phyloP scores from a whole-genome alignment of 2,888 invertebrate genomes.

The Podotricha telesiphe region DNA sequence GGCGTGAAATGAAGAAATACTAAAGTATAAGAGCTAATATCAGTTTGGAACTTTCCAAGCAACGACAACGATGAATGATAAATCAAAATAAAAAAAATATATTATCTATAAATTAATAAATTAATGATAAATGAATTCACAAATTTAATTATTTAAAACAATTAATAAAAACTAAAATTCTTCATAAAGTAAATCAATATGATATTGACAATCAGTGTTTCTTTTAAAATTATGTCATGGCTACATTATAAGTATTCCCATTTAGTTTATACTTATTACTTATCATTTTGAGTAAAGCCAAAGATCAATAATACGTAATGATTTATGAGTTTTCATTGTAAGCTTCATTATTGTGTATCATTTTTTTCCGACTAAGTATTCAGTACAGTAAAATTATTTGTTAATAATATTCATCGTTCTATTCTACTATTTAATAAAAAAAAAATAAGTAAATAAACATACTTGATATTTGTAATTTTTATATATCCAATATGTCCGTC shows the following conservation, averaged over 20 bases:
- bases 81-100: too few relatives aligned
- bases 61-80: too few relatives aligned
- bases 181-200: not conserved
- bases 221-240: constrained; percentile 6
- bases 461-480: too few relatives aligned
- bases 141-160: not conserved
- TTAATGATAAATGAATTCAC: too few relatives aligned
- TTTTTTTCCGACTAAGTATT: not conserved
- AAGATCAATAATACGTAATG: constrained; percentile 29
- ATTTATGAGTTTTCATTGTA: not conserved
- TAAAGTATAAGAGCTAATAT: too few relatives aligned
- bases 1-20: too few relatives aligned
- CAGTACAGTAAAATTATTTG: not conserved
- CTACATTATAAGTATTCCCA: constrained; percentile 8
- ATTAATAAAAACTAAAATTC: not conserved
- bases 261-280: constrained; percentile 1
- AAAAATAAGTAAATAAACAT: too few relatives aligned
- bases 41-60: too few relatives aligned
- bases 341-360: not conserved
- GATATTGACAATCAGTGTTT: constrained; percentile 7
- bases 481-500: too few relatives aligned
- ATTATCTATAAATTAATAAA: too few relatives aligned
- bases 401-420: too few relatives aligned
- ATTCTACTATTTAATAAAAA: too few relatives aligned
- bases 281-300: constrained; percentile 26